Conservation (phyloP, 2,113 vertebrate species). For the Tetraodon nigroviridis region DNA sequence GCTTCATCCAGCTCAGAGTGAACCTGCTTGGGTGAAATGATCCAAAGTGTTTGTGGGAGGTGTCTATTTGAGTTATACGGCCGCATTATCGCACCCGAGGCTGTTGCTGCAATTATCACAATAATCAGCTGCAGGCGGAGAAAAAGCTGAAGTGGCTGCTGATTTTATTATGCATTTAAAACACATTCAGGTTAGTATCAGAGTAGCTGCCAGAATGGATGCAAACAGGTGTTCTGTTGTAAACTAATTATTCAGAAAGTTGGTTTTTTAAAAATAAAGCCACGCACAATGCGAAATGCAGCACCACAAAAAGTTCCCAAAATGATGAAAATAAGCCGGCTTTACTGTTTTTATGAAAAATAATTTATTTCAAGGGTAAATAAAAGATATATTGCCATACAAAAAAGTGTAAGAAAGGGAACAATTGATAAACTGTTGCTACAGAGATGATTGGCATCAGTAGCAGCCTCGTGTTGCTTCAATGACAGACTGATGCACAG, state of each 20-base stretch:
- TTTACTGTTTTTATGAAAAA: slow-evolving; percentile 69
- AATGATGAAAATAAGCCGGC: slow-evolving; percentile 2
- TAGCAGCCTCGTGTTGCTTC: background rate
- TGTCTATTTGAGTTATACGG: too few species aligned
- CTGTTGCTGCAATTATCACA: too few species aligned
- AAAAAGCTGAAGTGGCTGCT: too few species aligned
- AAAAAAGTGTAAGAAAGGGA: slow-evolving; percentile 74
- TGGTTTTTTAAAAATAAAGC: too few species aligned
- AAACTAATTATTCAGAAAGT: too few species aligned
- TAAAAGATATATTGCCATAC: slow-evolving; percentile 74
- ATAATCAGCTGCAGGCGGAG: too few species aligned
- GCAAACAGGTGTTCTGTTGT: too few species aligned
- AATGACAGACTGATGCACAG: background rate
- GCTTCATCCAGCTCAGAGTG: background rate
- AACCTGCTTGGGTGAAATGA: slow-evolving; percentile 10
- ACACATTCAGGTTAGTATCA: too few species aligned
- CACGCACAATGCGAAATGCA: background rate
- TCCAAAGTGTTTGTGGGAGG: background rate
- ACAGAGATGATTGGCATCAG: slow-evolving; percentile 47
- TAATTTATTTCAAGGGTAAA: slow-evolving; percentile 78
- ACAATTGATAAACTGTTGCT: slow-evolving; percentile 53
- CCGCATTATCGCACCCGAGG: too few species aligned
- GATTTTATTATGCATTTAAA: too few species aligned
- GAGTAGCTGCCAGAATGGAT: too few species aligned
- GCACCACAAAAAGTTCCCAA: background rate